Conservation (phyloP, 2,888 invertebrate genomes). For the Stenodera caucasica region DNA sequence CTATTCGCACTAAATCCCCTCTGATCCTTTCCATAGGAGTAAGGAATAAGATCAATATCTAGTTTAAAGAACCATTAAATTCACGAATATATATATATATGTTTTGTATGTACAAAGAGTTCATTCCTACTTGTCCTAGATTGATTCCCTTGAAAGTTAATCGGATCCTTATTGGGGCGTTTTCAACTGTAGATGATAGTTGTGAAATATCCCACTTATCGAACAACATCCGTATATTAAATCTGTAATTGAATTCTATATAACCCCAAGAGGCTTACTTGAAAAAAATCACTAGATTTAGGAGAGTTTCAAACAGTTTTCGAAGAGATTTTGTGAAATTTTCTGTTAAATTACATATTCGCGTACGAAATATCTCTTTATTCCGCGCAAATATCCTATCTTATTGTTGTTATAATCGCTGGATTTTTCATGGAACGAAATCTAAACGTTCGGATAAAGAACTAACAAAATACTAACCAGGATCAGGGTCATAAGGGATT, state of each 20-base stretch:
- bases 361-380: no score
- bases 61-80: constrained; percentile 48
- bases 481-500: constrained; percentile 5
- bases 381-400: no score
- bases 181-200: background rate
- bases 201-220: constrained; percentile 4
- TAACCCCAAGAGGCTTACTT: no score
- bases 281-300: no score
- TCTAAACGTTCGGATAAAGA: no score
- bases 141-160: constrained; percentile 5
- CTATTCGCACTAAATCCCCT: constrained; percentile 45
- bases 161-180: background rate
- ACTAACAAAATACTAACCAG: background rate
- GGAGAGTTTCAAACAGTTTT: constrained; percentile 15
- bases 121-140: constrained; percentile 4
- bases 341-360: background rate
- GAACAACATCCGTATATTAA: constrained; percentile 17
- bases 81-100: constrained; percentile 40
- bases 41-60: constrained; percentile 44
- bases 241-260: constrained; percentile 19
- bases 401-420: no score
- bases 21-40: constrained; percentile 40
- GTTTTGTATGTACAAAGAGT: constrained; percentile 21
- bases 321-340: background rate
- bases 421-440: no score